Evolutionary conservation across 2,888 invertebrate species (phyloP), one percentile per base, ranked within the genome.

Genomic region (Synanthedon myopaeformis): DNA sequence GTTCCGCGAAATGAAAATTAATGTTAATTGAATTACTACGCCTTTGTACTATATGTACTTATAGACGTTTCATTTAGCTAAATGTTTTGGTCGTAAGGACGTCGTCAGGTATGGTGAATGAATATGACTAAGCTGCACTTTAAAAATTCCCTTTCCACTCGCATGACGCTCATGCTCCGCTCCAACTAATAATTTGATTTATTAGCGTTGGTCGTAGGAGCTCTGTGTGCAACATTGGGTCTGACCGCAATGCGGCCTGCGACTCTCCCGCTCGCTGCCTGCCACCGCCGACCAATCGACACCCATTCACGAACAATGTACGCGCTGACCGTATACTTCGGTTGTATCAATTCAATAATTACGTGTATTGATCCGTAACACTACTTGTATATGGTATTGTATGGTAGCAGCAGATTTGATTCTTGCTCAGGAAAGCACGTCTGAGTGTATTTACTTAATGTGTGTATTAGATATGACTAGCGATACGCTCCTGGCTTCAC

Each of bases 241-340:
- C 51, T 13, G 49, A 53, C 55, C 55, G 51, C 55, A 55, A 41
- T 55, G 53, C 41, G 53, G 48, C 48, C 48, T 48, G 51, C 23
- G 52, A 19, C 28, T 48, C 10, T 49, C 42, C 53, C 45, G 12
- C 13, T 35, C 35, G 35, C 35, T 35, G 35, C 13, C 23, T 19
- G 42, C 35, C 51, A 41, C 14, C 53, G 17, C 42, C 28, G n/a
- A 51, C 51, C 57, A 51, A 59, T 59, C 59, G 56, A 58, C 54
- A 54, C 56, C 48, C 52, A 50, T 52, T 55, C 51, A 51, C 45
- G 51, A 58, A 58, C 55, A 58, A 56, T 55, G 56, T 54, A 51
- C 50, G 51, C 51, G 14, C 51, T 28, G 45, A 14, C 35, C 35
- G 35, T 35, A 35, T 35, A 35, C 35, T 35, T 35, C 10, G 35